phyloP scores from a whole-genome alignment of 2,113 vertebrate species.

The Acanthochromis polyacanthus region DNA sequence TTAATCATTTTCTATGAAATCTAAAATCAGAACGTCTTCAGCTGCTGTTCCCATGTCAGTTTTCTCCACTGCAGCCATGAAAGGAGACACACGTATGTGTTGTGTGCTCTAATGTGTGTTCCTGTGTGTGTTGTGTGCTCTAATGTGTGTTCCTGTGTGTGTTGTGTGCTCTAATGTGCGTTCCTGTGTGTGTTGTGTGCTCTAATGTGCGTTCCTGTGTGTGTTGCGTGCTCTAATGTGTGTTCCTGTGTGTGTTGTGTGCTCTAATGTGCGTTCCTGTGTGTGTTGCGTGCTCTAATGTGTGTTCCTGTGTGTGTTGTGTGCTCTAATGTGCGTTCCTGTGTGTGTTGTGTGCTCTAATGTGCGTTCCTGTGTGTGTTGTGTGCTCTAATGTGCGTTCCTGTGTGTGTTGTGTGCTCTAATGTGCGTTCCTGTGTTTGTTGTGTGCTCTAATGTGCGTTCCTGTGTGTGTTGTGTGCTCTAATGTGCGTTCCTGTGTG shows the following conservation, averaged over 20 bases:
- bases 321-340: conserved; percentile 29
- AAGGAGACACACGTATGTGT: neutral
- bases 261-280: conserved; percentile 28
- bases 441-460: too few species aligned
- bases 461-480: conserved; percentile 15
- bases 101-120: too few species aligned
- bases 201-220: neutral
- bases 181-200: conserved; percentile 16
- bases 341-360: conserved; percentile 45
- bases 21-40: neutral
- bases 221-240: conserved; percentile 25
- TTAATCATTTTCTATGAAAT: conserved; percentile 10
- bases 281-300: neutral
- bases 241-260: conserved; percentile 38
- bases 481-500: conserved; percentile 36
- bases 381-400: too few species aligned
- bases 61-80: conserved; percentile 17
- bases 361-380: conserved; percentile 27
- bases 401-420: conserved; percentile 12
- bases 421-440: conserved; percentile 40
- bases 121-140: too few species aligned
- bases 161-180: conserved; percentile 24
- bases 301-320: neutral
- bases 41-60: conserved; percentile 14
- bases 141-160: too few species aligned